Conservation (phyloP, 1,140 invertebrate species). For the Zelostemma sp. region DNA sequence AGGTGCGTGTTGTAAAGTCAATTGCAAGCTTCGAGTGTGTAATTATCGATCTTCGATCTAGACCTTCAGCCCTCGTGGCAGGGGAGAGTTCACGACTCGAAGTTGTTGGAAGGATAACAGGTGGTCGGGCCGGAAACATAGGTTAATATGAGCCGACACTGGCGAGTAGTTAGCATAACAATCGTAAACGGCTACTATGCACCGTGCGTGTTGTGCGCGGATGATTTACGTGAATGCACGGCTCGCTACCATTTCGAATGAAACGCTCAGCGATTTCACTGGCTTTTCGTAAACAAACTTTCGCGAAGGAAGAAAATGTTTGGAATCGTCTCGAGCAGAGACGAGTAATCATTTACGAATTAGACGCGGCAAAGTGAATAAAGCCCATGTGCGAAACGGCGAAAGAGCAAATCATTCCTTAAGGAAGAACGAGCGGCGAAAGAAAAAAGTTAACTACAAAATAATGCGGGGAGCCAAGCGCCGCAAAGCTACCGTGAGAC, state of each 20-base stretch:
- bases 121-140: slow-evolving; percentile 67
- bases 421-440: slow-evolving; percentile 22
- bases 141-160: slow-evolving; percentile 66
- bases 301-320: too few relatives aligned
- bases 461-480: slow-evolving; percentile 51
- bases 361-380: slow-evolving; percentile 6
- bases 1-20: too few relatives aligned
- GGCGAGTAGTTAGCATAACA: slow-evolving; percentile 68
- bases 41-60: slow-evolving; percentile 30
- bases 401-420: slow-evolving; percentile 58
- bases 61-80: slow-evolving; percentile 42
- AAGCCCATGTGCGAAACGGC: slow-evolving; percentile 22
- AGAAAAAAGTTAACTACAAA: slow-evolving; percentile 55
- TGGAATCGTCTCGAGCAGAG: too few relatives aligned
- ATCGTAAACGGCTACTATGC: slow-evolving; percentile 61
- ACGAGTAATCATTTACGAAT: background rate
- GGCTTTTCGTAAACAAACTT: too few relatives aligned
- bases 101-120: slow-evolving; percentile 67
- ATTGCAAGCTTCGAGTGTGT: too few relatives aligned
- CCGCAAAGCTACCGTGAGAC: slow-evolving; percentile 30
- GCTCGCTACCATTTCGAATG: slow-evolving; percentile 49
- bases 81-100: too few relatives aligned
- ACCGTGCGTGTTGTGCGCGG: slow-evolving; percentile 52
- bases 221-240: slow-evolving; percentile 63
- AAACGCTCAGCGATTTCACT: too few relatives aligned